Evolutionary conservation across 1,140 invertebrate species (phyloP).

Genomic region (Eurosta solidaginis): DNA sequence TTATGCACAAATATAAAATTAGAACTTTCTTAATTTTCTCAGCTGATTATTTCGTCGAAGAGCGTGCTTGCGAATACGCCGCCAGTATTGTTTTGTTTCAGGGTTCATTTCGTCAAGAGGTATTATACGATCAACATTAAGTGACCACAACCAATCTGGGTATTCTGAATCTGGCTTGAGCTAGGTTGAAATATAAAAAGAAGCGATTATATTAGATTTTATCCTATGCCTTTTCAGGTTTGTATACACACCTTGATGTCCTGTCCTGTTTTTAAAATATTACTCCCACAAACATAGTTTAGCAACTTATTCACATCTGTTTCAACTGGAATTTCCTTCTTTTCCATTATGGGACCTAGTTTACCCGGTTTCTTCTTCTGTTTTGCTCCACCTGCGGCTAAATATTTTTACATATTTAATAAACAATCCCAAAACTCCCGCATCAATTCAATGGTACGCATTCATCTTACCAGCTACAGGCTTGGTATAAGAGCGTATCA

Average conservation of each 20-base stretch:
- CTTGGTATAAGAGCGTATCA: conserved; percentile 45
- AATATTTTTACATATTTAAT: neutral
- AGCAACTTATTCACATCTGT: conserved; percentile 81
- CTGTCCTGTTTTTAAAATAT: conserved; percentile 77
- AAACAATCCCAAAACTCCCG: neutral
- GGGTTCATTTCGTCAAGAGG: conserved; percentile 78
- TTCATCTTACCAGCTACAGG: conserved; percentile 39
- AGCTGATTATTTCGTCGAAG: conserved; percentile 68
- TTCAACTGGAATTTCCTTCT: conserved; percentile 81
- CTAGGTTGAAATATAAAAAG: conserved; percentile 43
- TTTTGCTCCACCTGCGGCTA: conserved; percentile 47
- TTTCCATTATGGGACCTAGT: conserved; percentile 66
- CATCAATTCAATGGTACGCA: too few relatives aligned
- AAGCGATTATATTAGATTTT: neutral
- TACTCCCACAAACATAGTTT: conserved; percentile 84
- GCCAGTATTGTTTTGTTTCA: conserved; percentile 81
- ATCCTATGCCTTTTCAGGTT: neutral
- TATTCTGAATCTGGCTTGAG: conserved; percentile 86
- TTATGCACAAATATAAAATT: conserved; percentile 27
- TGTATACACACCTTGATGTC: conserved; percentile 69
- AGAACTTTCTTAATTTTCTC: conserved; percentile 64
- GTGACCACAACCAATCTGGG: conserved; percentile 89
- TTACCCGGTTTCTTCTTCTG: conserved; percentile 69
- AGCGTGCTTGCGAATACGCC: conserved; percentile 66
- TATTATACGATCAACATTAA: conserved; percentile 67